A percentile compares a stretch with the other conserved stretches of the same genome.
These are phyloP conservation scores for Chondrosia reniformis DNA, from an alignment of 37 sponge, comb jelly and placozoan species.

Conservation along the genomic window DNA sequence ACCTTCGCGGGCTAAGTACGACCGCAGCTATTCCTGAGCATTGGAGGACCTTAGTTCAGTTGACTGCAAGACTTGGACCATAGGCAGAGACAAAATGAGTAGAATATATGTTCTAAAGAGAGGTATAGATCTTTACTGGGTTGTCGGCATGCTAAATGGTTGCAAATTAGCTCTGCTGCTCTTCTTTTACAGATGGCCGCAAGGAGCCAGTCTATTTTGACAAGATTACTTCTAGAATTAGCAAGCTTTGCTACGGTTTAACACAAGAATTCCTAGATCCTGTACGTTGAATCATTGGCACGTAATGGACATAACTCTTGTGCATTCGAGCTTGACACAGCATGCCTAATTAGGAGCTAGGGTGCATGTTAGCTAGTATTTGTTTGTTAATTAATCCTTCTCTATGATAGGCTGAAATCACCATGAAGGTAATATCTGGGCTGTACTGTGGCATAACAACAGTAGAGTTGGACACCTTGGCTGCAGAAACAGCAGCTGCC, in stretches of 20 bases:
- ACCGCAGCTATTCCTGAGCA: too few species aligned
- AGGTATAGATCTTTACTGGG: neutral
- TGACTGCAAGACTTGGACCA: neutral
- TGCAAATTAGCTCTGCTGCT: neutral
- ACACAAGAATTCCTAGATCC: conserved; percentile 89
- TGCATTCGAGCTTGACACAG: neutral
- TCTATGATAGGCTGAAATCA: conserved; percentile 65
- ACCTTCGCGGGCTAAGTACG: too few species aligned
- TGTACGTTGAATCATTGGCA: conserved; percentile 38
- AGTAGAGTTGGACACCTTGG: conserved; percentile 97
- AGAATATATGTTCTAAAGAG: conserved; percentile 16
- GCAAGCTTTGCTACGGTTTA: conserved; percentile 95
- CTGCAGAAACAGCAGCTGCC: conserved; percentile 97
- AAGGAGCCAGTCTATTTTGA: conserved; percentile 94
- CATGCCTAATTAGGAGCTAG: neutral
- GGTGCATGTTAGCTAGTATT: conserved; percentile 8
- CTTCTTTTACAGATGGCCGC: conserved; percentile 73
- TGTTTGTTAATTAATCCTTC: neutral
- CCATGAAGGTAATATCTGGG: conserved; percentile 93
- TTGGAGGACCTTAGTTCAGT: too few species aligned
- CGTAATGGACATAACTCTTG: neutral
- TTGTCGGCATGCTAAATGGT: neutral
- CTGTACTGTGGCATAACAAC: conserved; percentile 95
- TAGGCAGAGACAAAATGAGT: neutral
- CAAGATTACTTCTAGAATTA: conserved; percentile 95